These are phyloP conservation scores for Potamilus streckersoni DNA, from an alignment of 1,140 invertebrate genomes.

Conservation along the genomic window DNA sequence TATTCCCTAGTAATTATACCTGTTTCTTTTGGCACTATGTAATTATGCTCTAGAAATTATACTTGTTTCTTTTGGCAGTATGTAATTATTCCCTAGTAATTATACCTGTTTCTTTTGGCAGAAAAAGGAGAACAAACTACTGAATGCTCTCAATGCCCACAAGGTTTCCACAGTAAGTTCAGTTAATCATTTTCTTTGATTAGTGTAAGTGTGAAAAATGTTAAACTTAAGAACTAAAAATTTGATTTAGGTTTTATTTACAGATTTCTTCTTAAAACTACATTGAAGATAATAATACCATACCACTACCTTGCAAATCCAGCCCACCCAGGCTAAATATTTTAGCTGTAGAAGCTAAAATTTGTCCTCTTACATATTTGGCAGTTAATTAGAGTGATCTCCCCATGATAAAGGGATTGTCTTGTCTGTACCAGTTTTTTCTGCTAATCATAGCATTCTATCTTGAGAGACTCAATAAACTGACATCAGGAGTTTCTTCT, in stretches of 20 bases:
- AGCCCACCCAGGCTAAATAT: too few species aligned
- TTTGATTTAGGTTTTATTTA: neutral
- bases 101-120: slow-evolving; percentile 28
- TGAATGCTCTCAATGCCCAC: slow-evolving; percentile 51
- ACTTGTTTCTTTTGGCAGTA: slow-evolving; percentile 13
- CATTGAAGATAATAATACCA: too few species aligned
- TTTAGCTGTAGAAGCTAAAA: too few species aligned
- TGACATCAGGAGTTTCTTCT: neutral
- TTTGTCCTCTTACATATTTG: too few species aligned
- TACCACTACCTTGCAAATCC: too few species aligned
- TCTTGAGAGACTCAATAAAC: neutral
- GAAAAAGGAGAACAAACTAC: slow-evolving; percentile 49
- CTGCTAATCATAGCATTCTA: too few species aligned
- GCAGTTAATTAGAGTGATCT: too few species aligned
- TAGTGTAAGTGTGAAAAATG: neutral
- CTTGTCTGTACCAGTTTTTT: too few species aligned
- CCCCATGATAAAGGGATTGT: too few species aligned
- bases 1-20: neutral
- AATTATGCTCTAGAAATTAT: too few species aligned
- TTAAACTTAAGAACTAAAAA: neutral
- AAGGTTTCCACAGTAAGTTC: slow-evolving; percentile 37
- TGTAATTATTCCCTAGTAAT: neutral
- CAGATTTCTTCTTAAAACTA: neutral
- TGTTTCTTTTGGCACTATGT: slow-evolving; percentile 29
- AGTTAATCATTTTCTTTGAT: neutral